phyloP scores from a whole-genome alignment of 2,113 vertebrate genomes.

The Apaloderma vittatum region DNA sequence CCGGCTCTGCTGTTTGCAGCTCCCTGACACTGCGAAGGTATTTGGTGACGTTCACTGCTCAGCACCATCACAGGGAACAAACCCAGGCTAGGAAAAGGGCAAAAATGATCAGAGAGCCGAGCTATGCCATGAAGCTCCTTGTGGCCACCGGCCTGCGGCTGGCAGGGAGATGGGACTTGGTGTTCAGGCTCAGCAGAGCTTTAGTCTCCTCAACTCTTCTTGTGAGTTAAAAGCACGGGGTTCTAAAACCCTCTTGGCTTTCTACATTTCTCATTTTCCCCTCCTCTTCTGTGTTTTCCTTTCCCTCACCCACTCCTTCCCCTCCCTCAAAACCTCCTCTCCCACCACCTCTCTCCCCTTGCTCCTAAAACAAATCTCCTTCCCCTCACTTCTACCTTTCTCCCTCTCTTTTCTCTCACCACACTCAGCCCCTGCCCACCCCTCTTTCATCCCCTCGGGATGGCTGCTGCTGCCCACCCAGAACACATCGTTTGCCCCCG shows the following conservation, averaged over 20 bases:
- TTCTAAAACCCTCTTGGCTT: background rate
- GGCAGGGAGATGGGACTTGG: background rate
- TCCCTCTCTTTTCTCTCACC: background rate
- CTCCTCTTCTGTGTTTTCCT: background rate
- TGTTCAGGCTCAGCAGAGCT: background rate
- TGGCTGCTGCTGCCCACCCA: background rate
- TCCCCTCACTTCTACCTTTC: background rate
- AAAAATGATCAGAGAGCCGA: background rate
- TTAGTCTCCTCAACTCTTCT: too few species aligned
- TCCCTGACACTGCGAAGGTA: background rate
- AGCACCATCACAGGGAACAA: background rate
- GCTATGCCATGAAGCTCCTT: fast-evolving
- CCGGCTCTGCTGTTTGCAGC: background rate
- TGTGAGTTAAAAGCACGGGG: too few species aligned
- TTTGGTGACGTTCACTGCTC: background rate
- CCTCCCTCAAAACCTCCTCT: background rate
- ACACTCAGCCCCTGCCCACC: background rate
- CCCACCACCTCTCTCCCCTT: background rate
- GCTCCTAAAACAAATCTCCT: background rate
- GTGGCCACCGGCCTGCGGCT: background rate
- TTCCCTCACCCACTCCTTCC: background rate
- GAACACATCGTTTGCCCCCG: background rate
- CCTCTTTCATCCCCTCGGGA: background rate
- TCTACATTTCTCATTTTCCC: background rate
- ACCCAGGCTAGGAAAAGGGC: background rate